Base-by-base conservation (phyloP, 1,140 invertebrate species). In the Leptonema lineaticorne region DNA sequence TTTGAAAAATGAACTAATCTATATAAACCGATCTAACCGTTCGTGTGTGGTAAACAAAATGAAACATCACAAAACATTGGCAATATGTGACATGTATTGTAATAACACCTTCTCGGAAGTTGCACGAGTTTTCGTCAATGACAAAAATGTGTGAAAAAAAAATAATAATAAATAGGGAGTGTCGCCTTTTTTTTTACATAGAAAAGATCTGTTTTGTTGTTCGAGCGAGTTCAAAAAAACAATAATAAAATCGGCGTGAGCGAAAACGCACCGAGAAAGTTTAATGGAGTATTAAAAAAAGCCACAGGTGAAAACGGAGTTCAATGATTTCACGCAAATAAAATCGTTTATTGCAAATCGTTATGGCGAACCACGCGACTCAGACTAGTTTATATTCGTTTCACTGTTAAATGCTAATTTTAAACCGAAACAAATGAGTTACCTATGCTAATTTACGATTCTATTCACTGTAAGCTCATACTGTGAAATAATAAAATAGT, bases 291-390 rank as follows among this genome's bases (percentile, higher is more conserved):
- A 16, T 41, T 41, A 14, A 41, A 41, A 33, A 41, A n/a, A n/a
- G 16, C 37, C 37, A 41, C 37, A 41, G 11, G 16, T 41, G 37
- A 41, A 41, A 41, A 33, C 11, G 30, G 5, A 33, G 30, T 33
- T 33, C 30, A 33, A 41, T 16, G 37, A 14, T 9, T 41, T n/a
- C n/a, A 57, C 48, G 56, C 48, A 50, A 29, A 29, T 41, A 63
- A 65, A 65, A 53, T 28, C 8, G 18, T 70, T 70, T 66, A 70
- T 30, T 18, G 68, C 68, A 28, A n/a, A 26, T 56, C 57, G 45
- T 70, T 66, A 66, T 26, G 63, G 45, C 24, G 29, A 66, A 70
- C 68, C 68, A 66, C 68, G 63, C 68, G 68, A 30, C 20, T 11
- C 68, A 70, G 68, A 70, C 68, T 62, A 37, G 53, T 41, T 60